Evolutionary conservation across 1,140 invertebrate species (phyloP).

Genomic region (Drosophila littoralis): DNA sequence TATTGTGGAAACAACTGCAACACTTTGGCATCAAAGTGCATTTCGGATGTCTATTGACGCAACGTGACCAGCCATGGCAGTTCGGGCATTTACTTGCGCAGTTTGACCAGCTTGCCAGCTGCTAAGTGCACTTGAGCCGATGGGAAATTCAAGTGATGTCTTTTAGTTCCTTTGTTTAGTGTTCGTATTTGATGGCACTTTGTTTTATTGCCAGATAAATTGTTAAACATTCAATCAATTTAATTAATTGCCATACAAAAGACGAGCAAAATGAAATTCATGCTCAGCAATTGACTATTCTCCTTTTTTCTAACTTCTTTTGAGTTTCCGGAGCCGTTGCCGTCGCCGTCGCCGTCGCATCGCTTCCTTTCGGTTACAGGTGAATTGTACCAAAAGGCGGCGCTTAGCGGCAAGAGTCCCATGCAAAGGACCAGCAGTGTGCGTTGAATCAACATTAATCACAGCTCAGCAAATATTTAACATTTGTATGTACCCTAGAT

Average conservation of each 20-base stretch:
- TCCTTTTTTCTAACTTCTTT: neutral
- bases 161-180: conserved; percentile 35
- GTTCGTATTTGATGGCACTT: conserved; percentile 29
- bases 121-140: conserved; percentile 42
- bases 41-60: conserved; percentile 71
- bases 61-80: conserved; percentile 67
- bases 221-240: conserved; percentile 75
- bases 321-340: conserved; percentile 46
- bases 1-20: conserved; percentile 60
- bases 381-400: conserved; percentile 46
- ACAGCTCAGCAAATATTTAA: conserved; percentile 82
- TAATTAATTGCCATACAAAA: conserved; percentile 64
- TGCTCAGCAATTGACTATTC: conserved; percentile 35
- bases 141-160: conserved; percentile 12
- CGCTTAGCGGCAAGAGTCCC: conserved; percentile 48
- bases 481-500: conserved; percentile 62
- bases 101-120: conserved; percentile 1
- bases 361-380: conserved; percentile 42
- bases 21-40: conserved; percentile 67
- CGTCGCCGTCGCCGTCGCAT: conserved; percentile 7
- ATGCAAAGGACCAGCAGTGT: conserved; percentile 50
- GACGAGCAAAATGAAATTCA: conserved; percentile 42
- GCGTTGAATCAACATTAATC: conserved; percentile 80
- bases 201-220: conserved; percentile 60
- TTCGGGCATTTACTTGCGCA: conserved; percentile 47